Evolutionary conservation across 2,888 invertebrate genomes (phyloP).

Genomic region (Xestia sexstrigata): DNA sequence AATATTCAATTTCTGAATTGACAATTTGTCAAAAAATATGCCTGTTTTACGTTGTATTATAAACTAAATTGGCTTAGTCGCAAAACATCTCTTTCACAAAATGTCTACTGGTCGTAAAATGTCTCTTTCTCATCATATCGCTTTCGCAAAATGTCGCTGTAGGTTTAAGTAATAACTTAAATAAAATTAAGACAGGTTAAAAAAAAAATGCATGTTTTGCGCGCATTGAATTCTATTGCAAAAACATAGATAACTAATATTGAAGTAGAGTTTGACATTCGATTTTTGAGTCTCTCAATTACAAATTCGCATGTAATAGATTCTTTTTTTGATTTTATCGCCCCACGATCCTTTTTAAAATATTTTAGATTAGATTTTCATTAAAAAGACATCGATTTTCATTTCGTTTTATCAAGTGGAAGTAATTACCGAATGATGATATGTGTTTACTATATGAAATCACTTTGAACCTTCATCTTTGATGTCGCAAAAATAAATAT

Average conservation of each 20-base stretch:
- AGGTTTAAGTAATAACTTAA: too few species aligned
- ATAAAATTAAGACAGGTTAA: too few species aligned
- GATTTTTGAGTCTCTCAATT: not conserved
- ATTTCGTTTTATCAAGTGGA: constrained; percentile 28
- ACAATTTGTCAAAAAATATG: not conserved
- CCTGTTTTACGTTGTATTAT: not conserved
- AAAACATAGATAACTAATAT: not conserved
- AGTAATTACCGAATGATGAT: constrained; percentile 63
- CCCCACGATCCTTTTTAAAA: not conserved
- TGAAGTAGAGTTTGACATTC: not conserved
- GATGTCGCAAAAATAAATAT: constrained; percentile 66
- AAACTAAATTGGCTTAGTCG: too few species aligned
- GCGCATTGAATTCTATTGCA: not conserved
- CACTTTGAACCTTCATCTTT: constrained; percentile 61
- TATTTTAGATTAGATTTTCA: not conserved
- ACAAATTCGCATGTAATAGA: not conserved
- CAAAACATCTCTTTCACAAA: too few species aligned
- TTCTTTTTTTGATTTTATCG: not conserved
- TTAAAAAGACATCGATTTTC: constrained; percentile 18
- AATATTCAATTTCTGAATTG: not conserved
- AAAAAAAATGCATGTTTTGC: not conserved
- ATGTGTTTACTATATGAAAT: constrained; percentile 62
- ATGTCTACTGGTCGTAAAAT: too few species aligned
- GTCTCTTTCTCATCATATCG: too few species aligned
- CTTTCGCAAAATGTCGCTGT: too few species aligned